Base-by-base conservation (phyloP, 2,113 vertebrate genomes). In the Microcebus murinus region DNA sequence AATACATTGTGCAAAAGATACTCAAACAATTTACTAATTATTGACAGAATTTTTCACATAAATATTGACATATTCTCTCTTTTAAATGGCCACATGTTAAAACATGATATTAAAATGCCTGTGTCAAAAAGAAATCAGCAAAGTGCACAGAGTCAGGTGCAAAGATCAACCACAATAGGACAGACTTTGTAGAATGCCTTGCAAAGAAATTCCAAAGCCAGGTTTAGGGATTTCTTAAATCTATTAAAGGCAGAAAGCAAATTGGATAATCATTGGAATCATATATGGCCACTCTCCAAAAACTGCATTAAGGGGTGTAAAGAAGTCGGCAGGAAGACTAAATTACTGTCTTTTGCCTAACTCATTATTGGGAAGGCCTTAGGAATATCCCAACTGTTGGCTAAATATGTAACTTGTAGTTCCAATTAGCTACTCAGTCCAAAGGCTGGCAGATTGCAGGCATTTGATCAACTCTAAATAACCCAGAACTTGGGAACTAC, bases 271-370 rank as follows among this genome's bases (percentile, higher is more conserved):
- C 86, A 87, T 93, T 86, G 79, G 95, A 10, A 95, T 83, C 31
- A 76, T 39, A 88, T 59, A 20, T 97, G 95, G 93, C 93, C 50
- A 52, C 15, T 84, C 34, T 97, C 96, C 93, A 97, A 96, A 96
- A 96, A 73, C 52, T 95, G 36, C 96, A 97, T 97, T 98, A 97
- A 96, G 74, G 48, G 0, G 73, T 93, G 61, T 79, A 96, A 97
- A 96, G 93, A 95, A 97, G 20, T 87, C 74, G 6, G 27, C 91
- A 88, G 34, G 61, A 96, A 94, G 20, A 74, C 55, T 88, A 96
- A 95, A 87, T 97, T 89, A 94, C 96, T 96, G 74, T 48, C 23
- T 88, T 96, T 94, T 94, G 42, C 55, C 76, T 79, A 91, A 77
- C 77, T 88, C 94, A 93, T 84, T 93, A 76, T 52, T 79, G 67